Base-by-base conservation (phyloP, 2,888 invertebrate genomes). In the Agrotis segetum region DNA sequence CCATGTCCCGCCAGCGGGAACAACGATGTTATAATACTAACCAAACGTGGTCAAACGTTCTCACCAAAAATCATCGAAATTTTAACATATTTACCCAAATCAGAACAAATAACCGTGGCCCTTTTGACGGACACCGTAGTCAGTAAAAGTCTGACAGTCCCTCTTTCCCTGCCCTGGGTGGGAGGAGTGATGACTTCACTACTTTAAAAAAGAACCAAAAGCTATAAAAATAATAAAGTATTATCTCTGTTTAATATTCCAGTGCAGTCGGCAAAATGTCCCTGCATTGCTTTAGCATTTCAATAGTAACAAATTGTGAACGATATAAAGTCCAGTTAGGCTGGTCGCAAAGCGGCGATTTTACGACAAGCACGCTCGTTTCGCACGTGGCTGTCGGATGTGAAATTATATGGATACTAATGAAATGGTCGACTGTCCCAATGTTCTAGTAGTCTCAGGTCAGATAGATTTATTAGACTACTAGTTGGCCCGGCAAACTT, bases 221-320 rank as follows among this genome's bases (percentile, higher is more conserved):
- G 17, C 53, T 29, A 73, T 52, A 29, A 46, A 61, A 65, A 71
- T 71, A 56, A 59, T 77, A 77, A 58, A 58, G 65, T 59, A 50
- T 21, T 55, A 24, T 24, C 6, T 58, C 78, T 62, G 59, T 65
- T 84, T 71, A 66, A 71, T 76, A 81, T 86, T 82, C 78, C 24
- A 69, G 61, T 40, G 68, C 82, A 56, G 77, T 58, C 29, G 24
- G 62, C 65, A 55, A 74, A 84, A 77, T 47, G 67, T 74, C 47
- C 80, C 74, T 67, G 76, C 79, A 85, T 53, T 56, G 67, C 77
- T 84, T 85, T 84, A 83, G 73, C 85, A 85, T 85, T 85, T 85
- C 79, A 85, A 85, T 85, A 74, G 86, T 56, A 81, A 74, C 83
- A 86, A 85, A 85, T 85, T 86, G 83, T 74, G 67, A 53, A 68